Evolutionary conservation across 2,113 vertebrate genomes (phyloP).

Genomic region (Myotis brandtii): DNA sequence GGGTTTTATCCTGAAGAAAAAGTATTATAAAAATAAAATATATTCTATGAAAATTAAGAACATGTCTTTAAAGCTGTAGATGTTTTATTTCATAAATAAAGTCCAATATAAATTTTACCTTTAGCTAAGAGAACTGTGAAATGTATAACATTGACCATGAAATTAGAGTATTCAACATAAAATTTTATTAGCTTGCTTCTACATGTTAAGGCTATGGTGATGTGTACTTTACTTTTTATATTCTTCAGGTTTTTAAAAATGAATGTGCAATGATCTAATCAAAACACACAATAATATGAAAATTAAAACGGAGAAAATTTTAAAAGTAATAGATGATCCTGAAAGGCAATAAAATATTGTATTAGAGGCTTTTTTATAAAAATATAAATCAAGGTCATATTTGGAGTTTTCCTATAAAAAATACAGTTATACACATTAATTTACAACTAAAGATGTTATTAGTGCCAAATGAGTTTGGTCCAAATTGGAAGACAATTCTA

Average conservation of each 20-base stretch:
- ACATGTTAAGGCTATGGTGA: neutral
- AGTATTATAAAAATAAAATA: neutral
- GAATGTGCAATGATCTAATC: neutral
- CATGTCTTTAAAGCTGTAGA: neutral
- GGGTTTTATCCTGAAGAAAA: neutral
- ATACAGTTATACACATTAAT: neutral
- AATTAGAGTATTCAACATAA: neutral
- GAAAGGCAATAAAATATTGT: neutral
- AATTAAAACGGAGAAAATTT: slow-evolving; percentile 11
- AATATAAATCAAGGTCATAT: neutral
- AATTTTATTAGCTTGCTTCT: neutral
- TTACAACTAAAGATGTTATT: slow-evolving; percentile 35
- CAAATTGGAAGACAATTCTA: slow-evolving; percentile 23
- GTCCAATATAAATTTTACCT: neutral
- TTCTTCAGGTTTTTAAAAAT: neutral
- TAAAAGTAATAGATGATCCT: neutral
- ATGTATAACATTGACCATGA: neutral
- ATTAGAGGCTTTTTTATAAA: neutral
- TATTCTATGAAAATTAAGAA: neutral
- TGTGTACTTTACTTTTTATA: neutral
- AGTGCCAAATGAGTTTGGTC: slow-evolving; percentile 23
- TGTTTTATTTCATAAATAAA: neutral
- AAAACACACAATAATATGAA: slow-evolving; percentile 22
- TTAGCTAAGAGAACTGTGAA: neutral
- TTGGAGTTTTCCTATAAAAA: slow-evolving; percentile 46